Percentiles rank a stretch among this genome's conserved stretches.
Evolutionary conservation across 2,113 vertebrate genomes (phyloP).

Genomic region (Elachura formosa): DNA sequence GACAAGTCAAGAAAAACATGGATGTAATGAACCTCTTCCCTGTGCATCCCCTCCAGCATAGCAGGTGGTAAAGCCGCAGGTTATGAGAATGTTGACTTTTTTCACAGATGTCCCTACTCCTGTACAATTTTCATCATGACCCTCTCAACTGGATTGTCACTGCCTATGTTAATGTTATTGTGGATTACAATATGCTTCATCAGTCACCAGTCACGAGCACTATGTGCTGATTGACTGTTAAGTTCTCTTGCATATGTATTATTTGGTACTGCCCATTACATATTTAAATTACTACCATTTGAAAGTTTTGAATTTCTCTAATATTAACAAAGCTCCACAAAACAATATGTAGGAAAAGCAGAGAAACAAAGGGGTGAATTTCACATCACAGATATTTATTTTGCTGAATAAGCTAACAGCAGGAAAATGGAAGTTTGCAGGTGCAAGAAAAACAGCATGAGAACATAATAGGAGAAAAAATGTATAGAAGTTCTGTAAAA

Average conservation of each 20-base stretch:
- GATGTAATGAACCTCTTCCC: neutral
- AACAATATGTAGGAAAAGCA: neutral
- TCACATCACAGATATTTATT: neutral
- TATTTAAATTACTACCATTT: neutral
- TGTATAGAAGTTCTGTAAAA: neutral
- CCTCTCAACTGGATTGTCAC: neutral
- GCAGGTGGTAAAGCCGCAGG: neutral
- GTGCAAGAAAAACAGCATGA: neutral
- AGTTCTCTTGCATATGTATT: neutral
- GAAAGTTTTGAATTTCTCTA: neutral
- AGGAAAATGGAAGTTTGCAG: neutral
- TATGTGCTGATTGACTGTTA: neutral
- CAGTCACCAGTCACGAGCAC: neutral
- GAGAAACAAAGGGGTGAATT: neutral
- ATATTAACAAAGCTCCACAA: neutral
- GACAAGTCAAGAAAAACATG: neutral
- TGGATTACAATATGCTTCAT: neutral
- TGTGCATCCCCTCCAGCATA: fast-evolving
- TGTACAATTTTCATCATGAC: neutral
- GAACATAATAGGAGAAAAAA: neutral
- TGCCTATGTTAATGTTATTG: neutral
- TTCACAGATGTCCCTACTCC: neutral
- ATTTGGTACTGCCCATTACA: neutral
- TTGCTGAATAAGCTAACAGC: neutral
- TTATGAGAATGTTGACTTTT: neutral